Percentiles rank a stretch among this genome's conserved stretches.
Evolutionary conservation across 1,140 invertebrate genomes (phyloP).

Genomic region (Drosophila oshimai): DNA sequence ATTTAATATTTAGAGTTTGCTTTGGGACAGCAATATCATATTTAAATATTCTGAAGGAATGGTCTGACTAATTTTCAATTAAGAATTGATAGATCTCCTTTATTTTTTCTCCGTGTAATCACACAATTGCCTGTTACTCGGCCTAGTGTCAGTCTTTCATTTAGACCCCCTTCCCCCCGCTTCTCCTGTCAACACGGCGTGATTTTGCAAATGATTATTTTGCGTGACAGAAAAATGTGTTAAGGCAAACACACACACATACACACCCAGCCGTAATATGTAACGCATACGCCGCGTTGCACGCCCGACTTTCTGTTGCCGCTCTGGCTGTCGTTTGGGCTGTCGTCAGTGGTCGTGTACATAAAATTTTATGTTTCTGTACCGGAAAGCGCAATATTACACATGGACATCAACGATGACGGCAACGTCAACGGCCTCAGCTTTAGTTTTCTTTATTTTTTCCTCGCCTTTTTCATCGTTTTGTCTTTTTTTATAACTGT

Average conservation of each 20-base stretch:
- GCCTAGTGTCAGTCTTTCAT: constrained; percentile 10
- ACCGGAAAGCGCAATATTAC: constrained; percentile 75
- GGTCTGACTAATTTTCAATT: too few relatives aligned
- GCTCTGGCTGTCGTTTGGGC: constrained; percentile 15
- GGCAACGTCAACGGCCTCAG: constrained; percentile 43
- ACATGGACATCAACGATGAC: constrained; percentile 54
- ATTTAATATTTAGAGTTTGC: too few relatives aligned
- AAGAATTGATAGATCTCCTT: not conserved
- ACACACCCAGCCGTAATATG: constrained; percentile 48
- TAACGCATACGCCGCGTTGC: constrained; percentile 76
- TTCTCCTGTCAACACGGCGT: constrained; percentile 58
- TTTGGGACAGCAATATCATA: too few relatives aligned
- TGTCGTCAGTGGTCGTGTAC: constrained; percentile 63
- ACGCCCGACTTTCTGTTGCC: constrained; percentile 44
- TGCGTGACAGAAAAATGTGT: constrained; percentile 79
- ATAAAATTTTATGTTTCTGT: constrained; percentile 79
- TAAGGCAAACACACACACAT: constrained; percentile 27
- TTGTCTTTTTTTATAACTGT: constrained; percentile 58
- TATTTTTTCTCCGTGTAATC: not conserved
- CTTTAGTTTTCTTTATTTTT: constrained; percentile 47
- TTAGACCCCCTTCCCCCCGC: not conserved
- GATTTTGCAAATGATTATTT: constrained; percentile 80
- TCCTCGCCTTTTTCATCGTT: not conserved
- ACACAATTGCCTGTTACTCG: not conserved
- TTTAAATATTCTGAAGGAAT: too few relatives aligned